Percentiles rank a stretch among this genome's conserved stretches.
These are phyloP conservation scores for Marisa cornuarietis DNA, from an alignment of 1,140 invertebrate genomes.

Conservation along the genomic window DNA sequence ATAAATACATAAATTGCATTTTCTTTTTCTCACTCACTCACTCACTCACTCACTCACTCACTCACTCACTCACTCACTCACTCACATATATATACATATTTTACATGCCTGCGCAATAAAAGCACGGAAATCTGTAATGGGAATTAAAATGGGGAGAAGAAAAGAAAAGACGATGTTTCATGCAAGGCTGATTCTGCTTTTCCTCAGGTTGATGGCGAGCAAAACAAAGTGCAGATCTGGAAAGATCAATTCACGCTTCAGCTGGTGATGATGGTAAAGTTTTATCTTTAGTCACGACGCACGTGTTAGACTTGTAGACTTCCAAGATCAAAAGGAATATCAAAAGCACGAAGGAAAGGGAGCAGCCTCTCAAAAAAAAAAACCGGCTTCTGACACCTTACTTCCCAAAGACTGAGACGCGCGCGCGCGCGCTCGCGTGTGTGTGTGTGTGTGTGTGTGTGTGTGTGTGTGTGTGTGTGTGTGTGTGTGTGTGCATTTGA, in stretches of 20 bases:
- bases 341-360: too few species aligned
- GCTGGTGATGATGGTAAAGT: conserved; percentile 24
- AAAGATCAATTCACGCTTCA: conserved; percentile 31
- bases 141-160: too few species aligned
- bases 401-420: background rate
- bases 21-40: background rate
- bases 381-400: background rate
- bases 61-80: background rate
- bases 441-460: background rate
- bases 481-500: conserved; percentile 1
- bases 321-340: too few species aligned
- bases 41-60: conserved; percentile 1
- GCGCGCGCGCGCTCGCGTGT: too few species aligned
- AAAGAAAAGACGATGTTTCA: too few species aligned
- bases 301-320: too few species aligned
- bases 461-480: conserved; percentile 13
- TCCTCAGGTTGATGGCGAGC: conserved; percentile 21
- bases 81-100: background rate
- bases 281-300: background rate
- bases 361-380: too few species aligned
- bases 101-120: too few species aligned
- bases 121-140: too few species aligned
- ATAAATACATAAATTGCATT: background rate
- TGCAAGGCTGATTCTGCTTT: background rate
- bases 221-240: conserved; percentile 26